A percentile compares a stretch with the other conserved stretches of the same genome.
phyloP scores from a whole-genome alignment of 2,888 invertebrate genomes.

The Dasysyrphus tricinctus region DNA sequence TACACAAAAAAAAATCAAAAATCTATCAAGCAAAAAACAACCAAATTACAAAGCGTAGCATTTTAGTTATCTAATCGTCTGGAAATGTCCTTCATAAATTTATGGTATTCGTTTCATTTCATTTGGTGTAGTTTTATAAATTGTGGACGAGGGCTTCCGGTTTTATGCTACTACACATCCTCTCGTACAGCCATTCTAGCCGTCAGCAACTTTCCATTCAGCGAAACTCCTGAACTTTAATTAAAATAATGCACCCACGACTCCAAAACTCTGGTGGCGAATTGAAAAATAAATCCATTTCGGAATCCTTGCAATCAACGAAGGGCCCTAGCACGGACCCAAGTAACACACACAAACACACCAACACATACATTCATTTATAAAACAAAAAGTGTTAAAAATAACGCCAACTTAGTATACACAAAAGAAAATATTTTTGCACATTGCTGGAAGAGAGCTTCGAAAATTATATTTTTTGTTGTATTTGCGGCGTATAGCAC shows the following conservation, averaged over 20 bases:
- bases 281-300: conserved; percentile 74
- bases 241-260: conserved; percentile 75
- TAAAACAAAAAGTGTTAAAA: conserved; percentile 68
- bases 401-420: conserved; percentile 52
- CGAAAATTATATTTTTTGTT: conserved; percentile 38
- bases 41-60: conserved; percentile 35
- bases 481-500: conserved; percentile 21
- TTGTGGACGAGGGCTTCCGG: conserved; percentile 60
- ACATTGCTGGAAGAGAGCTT: conserved; percentile 32
- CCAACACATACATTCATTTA: not conserved
- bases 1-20: not conserved
- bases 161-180: not conserved
- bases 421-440: conserved; percentile 64
- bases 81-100: conserved; percentile 70
- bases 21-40: not conserved
- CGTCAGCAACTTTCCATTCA: conserved; percentile 61
- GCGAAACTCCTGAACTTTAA: conserved; percentile 71
- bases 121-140: conserved; percentile 60
- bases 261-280: conserved; percentile 46
- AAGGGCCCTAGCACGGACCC: conserved; percentile 41
- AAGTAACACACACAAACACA: not conserved
- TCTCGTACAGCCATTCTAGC: conserved; percentile 4
- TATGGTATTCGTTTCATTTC: conserved; percentile 64
- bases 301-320: conserved; percentile 64
- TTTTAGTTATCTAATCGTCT: conserved; percentile 67